Evolutionary conservation across 2,113 vertebrate species (phyloP).

Genomic region (Elephas maximus): DNA sequence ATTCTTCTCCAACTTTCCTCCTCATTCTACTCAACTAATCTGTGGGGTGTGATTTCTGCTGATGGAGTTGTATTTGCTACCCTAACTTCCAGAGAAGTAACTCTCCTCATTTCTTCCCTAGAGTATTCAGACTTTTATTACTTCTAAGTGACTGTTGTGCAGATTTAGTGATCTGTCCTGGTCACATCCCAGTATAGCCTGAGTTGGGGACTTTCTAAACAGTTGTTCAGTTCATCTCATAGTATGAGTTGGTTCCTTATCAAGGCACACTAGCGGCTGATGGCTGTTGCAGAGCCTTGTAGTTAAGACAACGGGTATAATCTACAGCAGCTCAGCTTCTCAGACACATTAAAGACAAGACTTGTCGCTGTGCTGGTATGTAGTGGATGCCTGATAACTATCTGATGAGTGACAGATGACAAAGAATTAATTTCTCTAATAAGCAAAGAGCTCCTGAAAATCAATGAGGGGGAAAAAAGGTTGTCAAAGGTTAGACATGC

Average conservation of each 20-base stretch:
- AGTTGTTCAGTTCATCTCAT: accelerated
- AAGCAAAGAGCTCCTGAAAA: not conserved
- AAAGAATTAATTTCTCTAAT: not conserved
- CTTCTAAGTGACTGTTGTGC: not conserved
- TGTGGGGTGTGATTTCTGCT: not conserved
- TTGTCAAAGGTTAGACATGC: not conserved
- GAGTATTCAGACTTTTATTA: accelerated
- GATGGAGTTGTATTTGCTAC: not conserved
- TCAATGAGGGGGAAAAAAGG: not conserved
- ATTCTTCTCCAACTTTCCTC: not conserved
- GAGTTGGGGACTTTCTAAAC: not conserved
- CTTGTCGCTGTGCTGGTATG: accelerated
- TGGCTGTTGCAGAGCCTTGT: not conserved
- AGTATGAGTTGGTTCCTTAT: not conserved
- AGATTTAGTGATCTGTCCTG: not conserved
- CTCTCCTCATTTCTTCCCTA: accelerated
- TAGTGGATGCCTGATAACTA: accelerated
- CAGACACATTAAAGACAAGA: not conserved
- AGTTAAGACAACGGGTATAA: not conserved
- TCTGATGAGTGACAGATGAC: accelerated
- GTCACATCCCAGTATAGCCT: not conserved
- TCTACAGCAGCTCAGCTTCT: not conserved
- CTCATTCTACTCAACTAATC: too few species aligned
- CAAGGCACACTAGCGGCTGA: not conserved
- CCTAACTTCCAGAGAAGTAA: not conserved